Percentiles rank a stretch among this genome's conserved stretches.
Conservation (phyloP, 1,140 invertebrate genomes). For the Ptiloglossa arizonensis region DNA sequence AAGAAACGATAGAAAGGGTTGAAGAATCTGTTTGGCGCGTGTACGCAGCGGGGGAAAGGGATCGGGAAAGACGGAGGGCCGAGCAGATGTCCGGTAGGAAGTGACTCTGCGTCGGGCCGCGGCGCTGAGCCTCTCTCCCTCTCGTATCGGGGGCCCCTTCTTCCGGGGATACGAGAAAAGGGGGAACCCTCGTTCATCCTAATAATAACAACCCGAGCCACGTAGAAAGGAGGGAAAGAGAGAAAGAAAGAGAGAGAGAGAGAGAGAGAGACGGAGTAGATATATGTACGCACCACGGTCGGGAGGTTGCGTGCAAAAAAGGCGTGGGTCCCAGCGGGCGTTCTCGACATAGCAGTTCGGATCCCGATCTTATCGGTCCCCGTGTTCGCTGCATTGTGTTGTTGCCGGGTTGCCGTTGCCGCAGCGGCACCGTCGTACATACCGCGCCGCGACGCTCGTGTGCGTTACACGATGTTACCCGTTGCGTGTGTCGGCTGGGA, state of each 20-base stretch:
- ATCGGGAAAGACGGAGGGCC: constrained; percentile 15
- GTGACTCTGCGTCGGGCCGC: constrained; percentile 49
- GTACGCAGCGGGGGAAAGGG: background rate
- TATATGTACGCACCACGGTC: constrained; percentile 49
- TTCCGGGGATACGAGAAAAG: constrained; percentile 51
- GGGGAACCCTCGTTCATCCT: constrained; percentile 47
- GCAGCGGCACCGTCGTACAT: constrained; percentile 38
- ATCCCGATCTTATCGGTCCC: constrained; percentile 75
- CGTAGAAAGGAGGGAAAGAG: constrained; percentile 16
- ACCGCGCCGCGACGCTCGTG: background rate
- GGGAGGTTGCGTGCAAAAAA: constrained; percentile 73
- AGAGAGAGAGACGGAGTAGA: constrained; percentile 41
- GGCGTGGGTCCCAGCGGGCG: constrained; percentile 74
- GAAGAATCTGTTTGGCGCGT: background rate
- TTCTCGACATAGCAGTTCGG: constrained; percentile 73
- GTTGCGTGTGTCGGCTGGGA: background rate
- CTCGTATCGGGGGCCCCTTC: constrained; percentile 32
- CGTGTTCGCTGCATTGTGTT: constrained; percentile 75
- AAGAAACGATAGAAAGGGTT: constrained; percentile 48
- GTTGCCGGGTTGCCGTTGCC: constrained; percentile 64
- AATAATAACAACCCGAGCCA: constrained; percentile 63
- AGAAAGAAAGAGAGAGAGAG: constrained; percentile 20
- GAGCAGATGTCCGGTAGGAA: constrained; percentile 66
- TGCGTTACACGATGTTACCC: background rate
- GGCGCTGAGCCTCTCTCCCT: background rate